Base-by-base conservation (phyloP, 2,797 vertebrate species). In the Nyctalus aviator region DNA sequence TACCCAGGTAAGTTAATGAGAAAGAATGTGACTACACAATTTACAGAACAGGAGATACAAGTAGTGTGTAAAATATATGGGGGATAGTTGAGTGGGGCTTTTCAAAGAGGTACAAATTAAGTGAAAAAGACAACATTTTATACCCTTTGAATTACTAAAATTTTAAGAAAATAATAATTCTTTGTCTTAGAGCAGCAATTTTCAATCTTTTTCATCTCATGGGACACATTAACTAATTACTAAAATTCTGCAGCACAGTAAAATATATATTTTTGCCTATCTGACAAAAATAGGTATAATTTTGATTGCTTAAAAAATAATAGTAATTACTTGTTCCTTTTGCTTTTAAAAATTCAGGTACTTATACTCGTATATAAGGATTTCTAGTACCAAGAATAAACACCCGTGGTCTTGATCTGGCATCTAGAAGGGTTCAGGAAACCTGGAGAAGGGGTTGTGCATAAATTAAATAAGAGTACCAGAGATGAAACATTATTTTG, bases 91-190 rank as follows among this genome's bases (percentile, higher is more conserved):
- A 78, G 79, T 69, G 44, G 32, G 32, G 21, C 23, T 95, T 89
- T 72, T 72, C 44, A 91, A 89, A 92, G 77, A 76, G 41, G 30
- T 89, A 69, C 32, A 81, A 79, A 50, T 76, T 93, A 90, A 87
- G 14, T 82, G 77, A 53, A 91, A 87, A 87, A 90, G 73, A 87
- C 3, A 69, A 12, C 37, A 69, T 90, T 32, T 91, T 86, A n/a
- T 18, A 55, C 13, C 35, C 79, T 88, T 90, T 27, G 48, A 73
- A 64, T 93, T 84, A 77, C 64, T 25, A 75, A 41, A 88, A 76
- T 20, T 44, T 77, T 79, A 90, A 93, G 66, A 88, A 90, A 88
- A 83, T 46, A 90, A 32, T 46, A 41, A 64, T 94, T 84, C 27
- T 72, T 30, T 86, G 14, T 46, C 10, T 81, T 86, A 62, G n/a